phyloP scores from a whole-genome alignment of 1,140 invertebrate genomes.

The Bombus superbus region DNA sequence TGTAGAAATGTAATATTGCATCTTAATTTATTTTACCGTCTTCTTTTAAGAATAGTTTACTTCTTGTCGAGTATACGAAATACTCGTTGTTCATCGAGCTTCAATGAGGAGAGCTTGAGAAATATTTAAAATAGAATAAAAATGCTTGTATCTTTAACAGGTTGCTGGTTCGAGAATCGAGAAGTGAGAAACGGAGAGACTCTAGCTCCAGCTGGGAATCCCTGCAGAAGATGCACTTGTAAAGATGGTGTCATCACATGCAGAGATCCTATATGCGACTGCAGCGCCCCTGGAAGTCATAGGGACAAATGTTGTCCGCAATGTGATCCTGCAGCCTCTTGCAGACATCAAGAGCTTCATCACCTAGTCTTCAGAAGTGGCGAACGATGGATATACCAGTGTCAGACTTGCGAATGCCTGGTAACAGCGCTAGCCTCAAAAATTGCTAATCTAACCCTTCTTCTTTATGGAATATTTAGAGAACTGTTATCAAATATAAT shows the following conservation, averaged over 20 bases:
- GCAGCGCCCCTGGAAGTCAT: conserved; percentile 83
- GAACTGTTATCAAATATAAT: background rate
- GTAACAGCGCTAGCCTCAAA: conserved; percentile 80
- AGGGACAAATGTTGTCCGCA: conserved; percentile 90
- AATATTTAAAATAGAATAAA: background rate
- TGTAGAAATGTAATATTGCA: no score
- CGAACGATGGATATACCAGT: conserved; percentile 94
- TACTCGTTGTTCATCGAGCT: no score
- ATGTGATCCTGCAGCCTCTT: conserved; percentile 88
- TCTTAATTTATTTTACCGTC: background rate
- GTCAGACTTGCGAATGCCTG: conserved; percentile 95
- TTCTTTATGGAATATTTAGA: background rate
- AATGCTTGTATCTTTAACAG: conserved; percentile 70
- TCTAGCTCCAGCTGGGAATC: conserved; percentile 81
- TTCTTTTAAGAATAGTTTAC: background rate
- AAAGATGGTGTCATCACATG: conserved; percentile 86
- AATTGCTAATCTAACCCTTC: background rate
- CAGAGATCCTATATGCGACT: conserved; percentile 85
- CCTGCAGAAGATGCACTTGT: conserved; percentile 86
- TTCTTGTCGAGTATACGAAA: no score
- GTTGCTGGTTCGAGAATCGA: conserved; percentile 85
- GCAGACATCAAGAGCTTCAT: conserved; percentile 90
- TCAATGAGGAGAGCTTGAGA: background rate
- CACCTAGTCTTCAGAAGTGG: conserved; percentile 90
- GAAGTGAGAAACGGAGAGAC: conserved; percentile 85